Base-by-base conservation (phyloP, 2,113 vertebrate species). In the Ranitomeya imitator region DNA sequence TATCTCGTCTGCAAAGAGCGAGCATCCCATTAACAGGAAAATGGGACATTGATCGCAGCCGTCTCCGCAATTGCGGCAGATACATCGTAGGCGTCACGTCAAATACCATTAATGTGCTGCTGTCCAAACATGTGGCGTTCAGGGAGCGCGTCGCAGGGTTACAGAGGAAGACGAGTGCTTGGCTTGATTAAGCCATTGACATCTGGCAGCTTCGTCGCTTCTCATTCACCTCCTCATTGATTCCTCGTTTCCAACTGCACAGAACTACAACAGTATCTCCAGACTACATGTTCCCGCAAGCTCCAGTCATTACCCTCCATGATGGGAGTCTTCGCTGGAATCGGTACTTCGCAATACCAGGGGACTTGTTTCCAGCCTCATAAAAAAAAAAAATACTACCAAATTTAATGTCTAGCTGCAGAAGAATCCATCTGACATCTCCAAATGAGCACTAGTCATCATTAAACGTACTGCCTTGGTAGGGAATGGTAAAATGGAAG, bases 21-120 rank as follows among this genome's bases (percentile, higher is more conserved):
- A 60, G 55, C 19, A 23, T 83, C 71, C 69, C 55, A 59, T 82
- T 76, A 74, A 76, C 78, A 18, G 86, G 86, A 80, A 73, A 81
- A 87, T 37, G 31, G 86, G 57, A 74, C 86, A 73, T 81, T 23
- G 79, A 81, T 79, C 61, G 37, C 45, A 26, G 1, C 6, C 15
- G 45, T 15, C n/a, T 15, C 18, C 78, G 14, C 60, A 31, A 21
- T 12, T 15, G 57, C 18, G 61, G 19, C 81, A 45, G 21, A 23
- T 23, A 69, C 37, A 54, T 83, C 45, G 31, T 83, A 31, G 31
- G 52, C 5, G 21, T 31, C 51, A 13, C 21, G 82, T 54, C 63
- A 71, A 12, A 71, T 84, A 55, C 12, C 63, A 84, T 84, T 84
- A 84, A 69, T 14, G 45, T 15, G 21, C 19, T 13, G 51, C 82